Evolutionary conservation across 2,113 vertebrate species (phyloP).

Genomic region (Leiothrix lutea): DNA sequence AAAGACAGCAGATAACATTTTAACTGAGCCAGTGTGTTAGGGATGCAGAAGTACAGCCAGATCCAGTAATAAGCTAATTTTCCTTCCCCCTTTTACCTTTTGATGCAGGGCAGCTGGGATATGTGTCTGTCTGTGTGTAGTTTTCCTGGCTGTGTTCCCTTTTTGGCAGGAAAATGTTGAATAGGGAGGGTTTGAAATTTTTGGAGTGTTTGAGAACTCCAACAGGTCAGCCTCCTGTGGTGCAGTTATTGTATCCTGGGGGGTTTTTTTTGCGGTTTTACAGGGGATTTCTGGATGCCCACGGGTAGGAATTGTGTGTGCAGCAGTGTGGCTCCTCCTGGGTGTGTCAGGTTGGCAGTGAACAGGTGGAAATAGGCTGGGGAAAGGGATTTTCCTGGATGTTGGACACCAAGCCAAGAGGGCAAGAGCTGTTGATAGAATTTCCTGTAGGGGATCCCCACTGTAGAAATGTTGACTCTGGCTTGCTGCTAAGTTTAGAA

Average conservation of each 20-base stretch:
- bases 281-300: not conserved
- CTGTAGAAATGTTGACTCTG: slow-evolving; percentile 28
- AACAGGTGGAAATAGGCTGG: not conserved
- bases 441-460: not conserved
- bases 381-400: not conserved
- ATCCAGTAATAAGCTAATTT: not conserved
- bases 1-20: not conserved
- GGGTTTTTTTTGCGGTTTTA: not conserved
- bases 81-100: not conserved
- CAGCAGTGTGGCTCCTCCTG: not conserved
- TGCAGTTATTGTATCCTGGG: not conserved
- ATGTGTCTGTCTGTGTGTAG: not conserved
- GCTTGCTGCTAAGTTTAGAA: slow-evolving; percentile 11
- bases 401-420: not conserved
- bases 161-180: not conserved
- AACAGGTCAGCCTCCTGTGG: not conserved
- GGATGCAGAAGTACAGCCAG: not conserved
- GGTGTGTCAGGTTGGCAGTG: not conserved
- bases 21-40: not conserved
- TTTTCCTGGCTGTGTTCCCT: not conserved
- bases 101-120: not conserved
- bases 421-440: not conserved
- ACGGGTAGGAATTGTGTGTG: not conserved
- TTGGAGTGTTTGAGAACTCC: not conserved
- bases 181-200: not conserved